A percentile compares a stretch with the other conserved stretches of the same genome.
phyloP scores from a whole-genome alignment of 2,113 vertebrate species.

The Halcyon senegalensis region DNA sequence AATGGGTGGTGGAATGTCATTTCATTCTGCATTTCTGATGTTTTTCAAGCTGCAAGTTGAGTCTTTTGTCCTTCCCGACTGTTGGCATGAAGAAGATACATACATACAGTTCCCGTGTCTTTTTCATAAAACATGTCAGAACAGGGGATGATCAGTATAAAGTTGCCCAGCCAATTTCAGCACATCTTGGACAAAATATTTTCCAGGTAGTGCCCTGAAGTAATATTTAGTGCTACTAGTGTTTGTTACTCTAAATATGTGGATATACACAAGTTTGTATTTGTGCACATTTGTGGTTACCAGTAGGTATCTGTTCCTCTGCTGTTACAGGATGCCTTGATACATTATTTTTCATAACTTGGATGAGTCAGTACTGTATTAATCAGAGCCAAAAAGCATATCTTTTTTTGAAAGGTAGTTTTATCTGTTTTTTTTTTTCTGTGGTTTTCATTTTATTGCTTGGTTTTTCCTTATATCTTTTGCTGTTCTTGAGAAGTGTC shows the following conservation, averaged over 20 bases:
- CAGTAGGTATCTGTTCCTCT: background rate
- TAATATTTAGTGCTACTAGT: background rate
- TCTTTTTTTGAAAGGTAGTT: background rate
- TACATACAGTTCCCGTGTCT: background rate
- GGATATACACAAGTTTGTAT: background rate
- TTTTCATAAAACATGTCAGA: background rate
- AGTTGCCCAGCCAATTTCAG: background rate
- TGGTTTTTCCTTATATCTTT: background rate
- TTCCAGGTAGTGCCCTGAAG: background rate
- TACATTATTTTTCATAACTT: background rate
- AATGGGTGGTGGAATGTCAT: background rate
- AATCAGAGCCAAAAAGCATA: background rate
- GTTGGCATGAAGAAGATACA: background rate
- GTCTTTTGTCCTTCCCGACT: constrained; percentile 6
- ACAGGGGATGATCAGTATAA: background rate
- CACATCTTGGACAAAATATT: background rate
- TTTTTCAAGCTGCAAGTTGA: constrained; percentile 7
- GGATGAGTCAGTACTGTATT: background rate
- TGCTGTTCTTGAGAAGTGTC: background rate
- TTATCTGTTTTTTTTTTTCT: background rate
- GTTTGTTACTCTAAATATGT: background rate
- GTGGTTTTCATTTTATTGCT: background rate
- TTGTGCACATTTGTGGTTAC: background rate
- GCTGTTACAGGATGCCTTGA: background rate
- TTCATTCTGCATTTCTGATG: background rate